Percentiles rank a stretch among this genome's conserved stretches.
Conservation (phyloP, 2,888 invertebrate genomes). For the Gasteruption jaculator region DNA sequence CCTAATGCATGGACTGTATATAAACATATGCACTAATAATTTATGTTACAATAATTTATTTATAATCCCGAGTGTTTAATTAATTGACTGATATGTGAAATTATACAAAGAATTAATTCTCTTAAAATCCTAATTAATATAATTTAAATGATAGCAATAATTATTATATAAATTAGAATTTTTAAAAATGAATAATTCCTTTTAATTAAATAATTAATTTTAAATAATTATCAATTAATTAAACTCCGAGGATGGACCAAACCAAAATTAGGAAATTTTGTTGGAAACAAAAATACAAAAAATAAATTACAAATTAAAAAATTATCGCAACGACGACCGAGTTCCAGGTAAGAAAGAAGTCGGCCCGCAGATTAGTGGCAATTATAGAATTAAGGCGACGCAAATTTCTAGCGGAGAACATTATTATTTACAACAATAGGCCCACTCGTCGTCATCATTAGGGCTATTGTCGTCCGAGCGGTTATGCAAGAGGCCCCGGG, state of each 20-base stretch:
- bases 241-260: not conserved
- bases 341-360: too few species aligned
- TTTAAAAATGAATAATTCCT: constrained; percentile 1
- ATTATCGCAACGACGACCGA: too few species aligned
- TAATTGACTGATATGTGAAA: not conserved
- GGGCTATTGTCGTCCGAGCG: too few species aligned
- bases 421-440: too few species aligned
- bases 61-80: not conserved
- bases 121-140: not conserved
- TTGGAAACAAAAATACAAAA: constrained; percentile 6
- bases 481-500: too few species aligned
- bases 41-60: too few species aligned
- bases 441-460: too few species aligned
- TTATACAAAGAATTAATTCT: not conserved
- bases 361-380: too few species aligned
- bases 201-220: not conserved
- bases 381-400: too few species aligned
- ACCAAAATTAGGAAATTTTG: not conserved
- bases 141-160: not conserved
- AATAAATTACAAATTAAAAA: constrained; percentile 7
- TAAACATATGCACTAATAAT: too few species aligned
- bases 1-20: too few species aligned
- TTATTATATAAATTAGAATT: not conserved
- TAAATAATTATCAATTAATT: constrained; percentile 7
- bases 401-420: too few species aligned